phyloP scores from a whole-genome alignment of 2,113 vertebrate genomes.

The Tetrao urogallus region DNA sequence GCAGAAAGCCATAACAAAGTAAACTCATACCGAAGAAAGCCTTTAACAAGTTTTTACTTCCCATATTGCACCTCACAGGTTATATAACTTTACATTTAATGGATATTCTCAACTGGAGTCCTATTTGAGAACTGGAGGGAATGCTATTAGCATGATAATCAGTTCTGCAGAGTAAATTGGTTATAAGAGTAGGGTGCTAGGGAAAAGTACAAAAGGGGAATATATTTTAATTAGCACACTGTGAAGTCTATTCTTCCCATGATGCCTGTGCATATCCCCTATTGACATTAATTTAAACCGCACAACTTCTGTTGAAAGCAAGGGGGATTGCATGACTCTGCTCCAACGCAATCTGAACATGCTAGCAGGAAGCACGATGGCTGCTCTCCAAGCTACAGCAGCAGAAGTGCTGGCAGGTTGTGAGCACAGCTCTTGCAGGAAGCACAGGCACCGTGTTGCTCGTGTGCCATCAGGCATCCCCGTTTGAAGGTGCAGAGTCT shows the following conservation, averaged over 20 bases:
- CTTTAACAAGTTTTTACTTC: conserved; percentile 46
- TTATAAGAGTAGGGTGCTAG: conserved; percentile 46
- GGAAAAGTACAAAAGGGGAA: conserved; percentile 46
- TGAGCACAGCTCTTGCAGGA: rapidly evolving
- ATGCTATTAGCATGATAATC: conserved; percentile 74
- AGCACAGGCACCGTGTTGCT: neutral
- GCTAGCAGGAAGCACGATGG: neutral
- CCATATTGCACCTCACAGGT: conserved; percentile 18
- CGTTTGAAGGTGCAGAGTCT: neutral
- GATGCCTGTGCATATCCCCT: neutral
- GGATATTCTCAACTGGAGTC: conserved; percentile 69
- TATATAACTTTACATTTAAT: conserved; percentile 58
- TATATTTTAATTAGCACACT: conserved; percentile 64
- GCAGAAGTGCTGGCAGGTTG: neutral
- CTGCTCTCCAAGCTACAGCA: neutral
- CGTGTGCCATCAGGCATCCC: neutral
- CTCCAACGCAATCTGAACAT: rapidly evolving
- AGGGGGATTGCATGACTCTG: neutral
- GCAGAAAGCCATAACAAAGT: neutral
- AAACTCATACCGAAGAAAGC: neutral
- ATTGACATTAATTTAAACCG: conserved; percentile 29
- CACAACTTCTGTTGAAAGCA: neutral
- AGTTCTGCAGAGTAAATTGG: conserved; percentile 64
- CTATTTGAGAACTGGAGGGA: conserved; percentile 51
- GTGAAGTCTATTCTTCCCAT: conserved; percentile 18